phyloP scores from a whole-genome alignment of 2,888 invertebrate species.

The Athalia circularis region DNA sequence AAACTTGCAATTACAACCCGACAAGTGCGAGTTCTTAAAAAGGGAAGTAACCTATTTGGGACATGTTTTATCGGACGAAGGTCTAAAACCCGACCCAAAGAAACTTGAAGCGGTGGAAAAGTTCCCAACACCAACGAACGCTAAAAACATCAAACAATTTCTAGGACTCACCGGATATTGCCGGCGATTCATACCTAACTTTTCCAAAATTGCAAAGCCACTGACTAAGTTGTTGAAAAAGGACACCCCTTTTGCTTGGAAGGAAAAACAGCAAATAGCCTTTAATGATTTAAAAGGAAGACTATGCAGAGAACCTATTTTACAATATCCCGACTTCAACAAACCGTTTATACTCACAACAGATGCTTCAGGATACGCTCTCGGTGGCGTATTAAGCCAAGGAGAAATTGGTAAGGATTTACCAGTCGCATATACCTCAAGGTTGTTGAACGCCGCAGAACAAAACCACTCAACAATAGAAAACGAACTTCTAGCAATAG shows the following conservation, averaged over 20 bases:
- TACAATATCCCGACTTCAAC: constrained; percentile 40
- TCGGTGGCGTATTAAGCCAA: constrained; percentile 47
- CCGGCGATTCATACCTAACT: too few species aligned
- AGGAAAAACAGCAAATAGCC: not conserved
- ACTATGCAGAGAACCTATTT: constrained; percentile 23
- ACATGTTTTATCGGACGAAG: too few species aligned
- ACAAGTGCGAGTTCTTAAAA: too few species aligned
- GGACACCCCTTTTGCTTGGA: not conserved
- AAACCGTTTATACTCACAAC: constrained; percentile 43
- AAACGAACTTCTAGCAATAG: constrained; percentile 51
- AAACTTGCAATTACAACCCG: too few species aligned
- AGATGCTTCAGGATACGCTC: constrained; percentile 46
- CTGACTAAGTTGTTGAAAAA: not conserved
- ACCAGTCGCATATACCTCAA: constrained; percentile 51
- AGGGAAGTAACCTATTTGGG: too few species aligned
- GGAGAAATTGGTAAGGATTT: constrained; percentile 42
- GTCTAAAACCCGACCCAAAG: too few species aligned
- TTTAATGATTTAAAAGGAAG: not conserved
- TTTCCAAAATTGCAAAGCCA: too few species aligned
- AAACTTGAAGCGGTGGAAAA: too few species aligned
- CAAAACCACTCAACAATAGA: constrained; percentile 49
- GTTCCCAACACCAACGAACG: too few species aligned
- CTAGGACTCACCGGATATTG: too few species aligned
- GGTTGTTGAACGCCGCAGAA: constrained; percentile 49
- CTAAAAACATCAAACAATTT: too few species aligned